Base-by-base conservation (phyloP, 1,140 invertebrate genomes). In the Dendroctonus ponderosae region DNA sequence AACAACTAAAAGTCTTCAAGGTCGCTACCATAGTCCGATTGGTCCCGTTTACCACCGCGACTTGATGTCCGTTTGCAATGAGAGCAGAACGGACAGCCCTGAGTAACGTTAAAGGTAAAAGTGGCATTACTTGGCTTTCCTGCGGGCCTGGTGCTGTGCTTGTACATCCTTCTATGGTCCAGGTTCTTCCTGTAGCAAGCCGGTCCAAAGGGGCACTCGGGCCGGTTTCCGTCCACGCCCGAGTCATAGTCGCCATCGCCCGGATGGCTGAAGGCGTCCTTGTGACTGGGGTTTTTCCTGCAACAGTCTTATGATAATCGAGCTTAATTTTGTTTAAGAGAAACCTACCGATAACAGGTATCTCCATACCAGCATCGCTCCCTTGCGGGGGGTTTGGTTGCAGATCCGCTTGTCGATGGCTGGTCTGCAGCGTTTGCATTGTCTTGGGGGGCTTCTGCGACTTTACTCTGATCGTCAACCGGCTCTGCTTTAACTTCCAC, bases 131-230 rank as follows among this genome's bases (percentile, higher is more conserved):
- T 44, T 64, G 66, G 62, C 68, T 59, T 68, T 50, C 49, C 49
- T 14, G 69, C 69, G 39, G 62, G 63, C 44, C 41, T 53, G 9
- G 61, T 61, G 3, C 76, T 78, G 69, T 85, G 84, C 69, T 82
- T 83, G 61, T 75, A 85, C 12, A 82, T 71, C 61, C 68, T 63
- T 61, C 75, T 78, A 62, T 85, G 84, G 9, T 81, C 74, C 7
- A 76, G 70, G 75, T 85, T 85, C 59, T 77, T 80, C 39, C 84
- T 78, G 70, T 84, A 84, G 71, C 84, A 85, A 7, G 68, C 60
- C 7, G 74, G 67, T 7, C 85, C 84, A 67, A 82, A 85, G 14
- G 76, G 76, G 76, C 85, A 85, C 61, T 81, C 76, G 7, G 82
- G 79, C 51, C 81, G 78, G 42, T 79, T 67, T 68, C 84, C 82